These are phyloP conservation scores for Pseudomugil gertrudae DNA, from an alignment of 2,797 vertebrate species.

Conservation along the genomic window DNA sequence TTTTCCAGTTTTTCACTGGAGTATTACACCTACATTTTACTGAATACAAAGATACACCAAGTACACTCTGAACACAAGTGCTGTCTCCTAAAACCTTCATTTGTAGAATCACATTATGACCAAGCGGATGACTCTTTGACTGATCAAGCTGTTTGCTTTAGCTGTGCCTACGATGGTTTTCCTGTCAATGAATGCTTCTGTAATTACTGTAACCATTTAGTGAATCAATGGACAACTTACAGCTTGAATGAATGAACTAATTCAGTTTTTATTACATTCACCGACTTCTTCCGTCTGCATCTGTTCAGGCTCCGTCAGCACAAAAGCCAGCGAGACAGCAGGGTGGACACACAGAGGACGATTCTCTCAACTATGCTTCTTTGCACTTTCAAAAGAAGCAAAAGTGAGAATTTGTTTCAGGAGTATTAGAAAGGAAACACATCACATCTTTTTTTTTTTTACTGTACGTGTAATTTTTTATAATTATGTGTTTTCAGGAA, in stretches of 20 bases:
- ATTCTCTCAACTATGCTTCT: conserved; percentile 49
- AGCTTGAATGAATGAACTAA: conserved; percentile 43
- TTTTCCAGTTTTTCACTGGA: neutral
- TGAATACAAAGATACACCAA: neutral
- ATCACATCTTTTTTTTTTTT: neutral
- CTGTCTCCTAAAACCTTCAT: neutral
- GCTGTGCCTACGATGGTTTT: neutral
- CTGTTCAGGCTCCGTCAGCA: conserved; percentile 36
- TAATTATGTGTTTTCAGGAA: conserved; percentile 26
- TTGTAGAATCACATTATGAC: neutral
- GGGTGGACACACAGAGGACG: conserved; percentile 2
- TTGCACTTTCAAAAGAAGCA: conserved; percentile 46
- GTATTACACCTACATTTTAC: neutral
- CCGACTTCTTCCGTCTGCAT: conserved; percentile 31
- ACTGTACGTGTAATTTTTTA: neutral
- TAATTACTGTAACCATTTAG: conserved; percentile 19
- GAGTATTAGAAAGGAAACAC: neutral
- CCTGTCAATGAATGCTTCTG: neutral
- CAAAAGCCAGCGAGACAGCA: conserved; percentile 16
- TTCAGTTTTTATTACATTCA: conserved; percentile 18
- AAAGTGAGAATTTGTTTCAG: conserved; percentile 42
- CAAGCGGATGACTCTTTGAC: conserved; percentile 2
- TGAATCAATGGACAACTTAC: conserved; percentile 13
- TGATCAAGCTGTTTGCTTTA: conserved; percentile 20
- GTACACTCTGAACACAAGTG: neutral